Evolutionary conservation across 2,888 invertebrate genomes (phyloP).

Genomic region (Hedya salicella): DNA sequence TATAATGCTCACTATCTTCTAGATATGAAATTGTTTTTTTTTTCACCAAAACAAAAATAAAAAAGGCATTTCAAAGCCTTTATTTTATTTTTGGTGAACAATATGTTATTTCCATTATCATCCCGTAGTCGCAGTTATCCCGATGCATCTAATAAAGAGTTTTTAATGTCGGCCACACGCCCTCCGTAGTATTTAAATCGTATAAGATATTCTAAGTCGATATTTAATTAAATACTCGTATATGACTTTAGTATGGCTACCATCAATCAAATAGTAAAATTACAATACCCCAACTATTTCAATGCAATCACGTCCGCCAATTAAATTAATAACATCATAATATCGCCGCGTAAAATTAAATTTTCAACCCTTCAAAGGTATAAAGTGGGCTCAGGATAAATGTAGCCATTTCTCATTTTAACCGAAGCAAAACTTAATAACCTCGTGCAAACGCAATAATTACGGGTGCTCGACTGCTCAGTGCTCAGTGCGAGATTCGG

Average conservation of each 20-base stretch:
- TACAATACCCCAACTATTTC: constrained; percentile 18
- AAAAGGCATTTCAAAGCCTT: too few species aligned
- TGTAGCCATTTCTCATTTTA: constrained; percentile 82
- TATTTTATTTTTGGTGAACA: too few species aligned
- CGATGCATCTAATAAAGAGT: too few species aligned
- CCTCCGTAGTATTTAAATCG: too few species aligned
- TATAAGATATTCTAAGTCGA: too few species aligned
- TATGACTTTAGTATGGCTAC: constrained; percentile 1
- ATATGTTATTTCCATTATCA: too few species aligned
- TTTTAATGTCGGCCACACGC: too few species aligned
- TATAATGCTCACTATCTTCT: too few species aligned
- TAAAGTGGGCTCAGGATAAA: constrained; percentile 80
- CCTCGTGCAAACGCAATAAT: constrained; percentile 83
- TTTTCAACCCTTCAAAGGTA: constrained; percentile 78
- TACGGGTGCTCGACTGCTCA: constrained; percentile 66
- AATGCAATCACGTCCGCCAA: constrained; percentile 48
- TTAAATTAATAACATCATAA: constrained; percentile 78
- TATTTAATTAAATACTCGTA: too few species aligned
- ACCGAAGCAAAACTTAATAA: constrained; percentile 83
- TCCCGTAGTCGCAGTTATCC: too few species aligned
- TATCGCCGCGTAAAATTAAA: constrained; percentile 78
- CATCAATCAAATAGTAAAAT: constrained; percentile 34
- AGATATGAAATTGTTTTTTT: too few species aligned
- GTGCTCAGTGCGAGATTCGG: constrained; percentile 73
- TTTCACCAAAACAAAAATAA: too few species aligned